These are phyloP conservation scores for Thymelicus acteon DNA, from an alignment of 2,888 invertebrate genomes.

Conservation along the genomic window DNA sequence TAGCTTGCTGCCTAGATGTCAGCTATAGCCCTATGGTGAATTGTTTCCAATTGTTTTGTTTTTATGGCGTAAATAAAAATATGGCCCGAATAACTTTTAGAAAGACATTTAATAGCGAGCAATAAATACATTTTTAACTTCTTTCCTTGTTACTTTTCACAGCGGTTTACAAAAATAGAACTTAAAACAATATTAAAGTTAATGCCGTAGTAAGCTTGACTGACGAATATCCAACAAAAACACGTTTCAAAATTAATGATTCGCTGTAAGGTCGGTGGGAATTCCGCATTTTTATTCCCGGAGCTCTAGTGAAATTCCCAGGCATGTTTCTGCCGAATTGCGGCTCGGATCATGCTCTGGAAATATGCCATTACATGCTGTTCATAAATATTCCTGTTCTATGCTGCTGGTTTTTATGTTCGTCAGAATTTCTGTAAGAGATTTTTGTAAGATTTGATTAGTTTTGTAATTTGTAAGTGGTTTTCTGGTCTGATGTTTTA, in stretches of 20 bases:
- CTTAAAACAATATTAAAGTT: not conserved
- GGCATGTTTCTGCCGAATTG: slow-evolving; percentile 6
- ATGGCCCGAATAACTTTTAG: too few species aligned
- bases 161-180: not conserved
- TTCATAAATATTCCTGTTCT: slow-evolving; percentile 21
- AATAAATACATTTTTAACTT: too few species aligned
- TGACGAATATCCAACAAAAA: slow-evolving; percentile 7
- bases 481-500: too few species aligned
- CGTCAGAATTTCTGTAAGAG: not conserved
- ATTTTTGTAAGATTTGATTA: not conserved
- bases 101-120: too few species aligned
- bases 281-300: slow-evolving; percentile 12
- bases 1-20: too few species aligned
- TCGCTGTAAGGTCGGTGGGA: not conserved
- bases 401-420: not conserved
- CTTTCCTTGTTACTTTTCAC: not conserved
- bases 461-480: not conserved
- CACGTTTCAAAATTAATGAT: not conserved
- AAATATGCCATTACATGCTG: slow-evolving; percentile 21
- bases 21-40: too few species aligned
- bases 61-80: too few species aligned
- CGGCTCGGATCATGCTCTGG: not conserved
- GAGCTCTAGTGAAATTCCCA: slow-evolving; percentile 8
- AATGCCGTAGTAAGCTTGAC: not conserved
- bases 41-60: too few species aligned